A percentile compares a stretch with the other conserved stretches of the same genome.
phyloP scores from a whole-genome alignment of 2,797 vertebrate species.

The Peromyscus nudipes region DNA sequence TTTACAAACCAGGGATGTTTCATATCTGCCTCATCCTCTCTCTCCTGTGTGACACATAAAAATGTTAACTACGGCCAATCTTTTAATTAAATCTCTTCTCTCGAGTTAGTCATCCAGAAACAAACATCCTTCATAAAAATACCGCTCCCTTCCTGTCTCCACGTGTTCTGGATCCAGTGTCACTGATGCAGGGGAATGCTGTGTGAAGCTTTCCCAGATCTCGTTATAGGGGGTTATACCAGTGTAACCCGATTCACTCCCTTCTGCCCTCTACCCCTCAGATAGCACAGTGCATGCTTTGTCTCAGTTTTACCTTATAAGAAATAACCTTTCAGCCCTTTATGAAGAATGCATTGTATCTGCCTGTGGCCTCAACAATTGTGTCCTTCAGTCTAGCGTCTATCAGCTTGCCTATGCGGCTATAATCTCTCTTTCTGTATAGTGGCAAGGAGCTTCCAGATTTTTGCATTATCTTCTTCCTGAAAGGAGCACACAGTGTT shows the following conservation, averaged over 20 bases:
- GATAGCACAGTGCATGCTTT: neutral
- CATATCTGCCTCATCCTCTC: neutral
- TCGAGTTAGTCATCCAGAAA: neutral
- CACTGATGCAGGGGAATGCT: neutral
- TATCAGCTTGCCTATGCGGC: neutral
- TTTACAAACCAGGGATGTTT: neutral
- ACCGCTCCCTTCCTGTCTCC: neutral
- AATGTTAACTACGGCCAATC: conserved; percentile 30
- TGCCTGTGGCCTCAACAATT: neutral
- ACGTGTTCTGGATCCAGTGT: neutral
- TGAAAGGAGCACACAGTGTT: neutral
- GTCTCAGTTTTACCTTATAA: conserved; percentile 33
- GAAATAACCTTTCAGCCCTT: conserved; percentile 17
- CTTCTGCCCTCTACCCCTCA: neutral
- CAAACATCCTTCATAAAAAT: neutral
- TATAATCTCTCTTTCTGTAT: neutral
- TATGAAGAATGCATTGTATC: neutral
- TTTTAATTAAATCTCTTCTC: neutral
- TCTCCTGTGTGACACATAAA: conserved; percentile 30
- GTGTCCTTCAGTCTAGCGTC: neutral
- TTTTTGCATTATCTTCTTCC: neutral
- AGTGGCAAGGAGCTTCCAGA: neutral
- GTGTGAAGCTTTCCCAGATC: conserved; percentile 1
- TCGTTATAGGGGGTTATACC: neutral
- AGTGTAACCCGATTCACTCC: neutral